Percentiles rank a stretch among this genome's conserved stretches.
Evolutionary conservation across 2,888 invertebrate genomes (phyloP).

Genomic region (Dinocampus coccinellae): DNA sequence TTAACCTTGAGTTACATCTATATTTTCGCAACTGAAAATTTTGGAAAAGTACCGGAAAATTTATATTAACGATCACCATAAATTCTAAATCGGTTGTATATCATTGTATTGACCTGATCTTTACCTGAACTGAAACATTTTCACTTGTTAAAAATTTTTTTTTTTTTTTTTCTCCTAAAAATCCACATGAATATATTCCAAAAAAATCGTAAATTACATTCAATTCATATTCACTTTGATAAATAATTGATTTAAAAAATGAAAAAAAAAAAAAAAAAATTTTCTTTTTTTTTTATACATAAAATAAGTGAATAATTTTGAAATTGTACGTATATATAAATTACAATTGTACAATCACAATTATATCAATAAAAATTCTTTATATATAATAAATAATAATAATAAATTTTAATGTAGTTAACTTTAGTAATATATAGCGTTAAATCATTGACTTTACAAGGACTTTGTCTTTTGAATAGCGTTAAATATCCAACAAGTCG

Average conservation of each 20-base stretch:
- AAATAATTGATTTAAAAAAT: too few relatives aligned
- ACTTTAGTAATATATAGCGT: slow-evolving; percentile 43
- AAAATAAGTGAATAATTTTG: too few relatives aligned
- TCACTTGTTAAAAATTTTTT: slow-evolving; percentile 12
- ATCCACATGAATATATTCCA: not conserved
- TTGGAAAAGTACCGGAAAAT: slow-evolving; percentile 51
- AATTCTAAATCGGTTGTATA: slow-evolving; percentile 50
- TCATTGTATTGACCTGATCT: not conserved
- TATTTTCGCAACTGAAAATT: slow-evolving; percentile 13
- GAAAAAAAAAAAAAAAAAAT: too few relatives aligned
- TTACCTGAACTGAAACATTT: slow-evolving; percentile 6
- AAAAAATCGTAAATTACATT: too few relatives aligned
- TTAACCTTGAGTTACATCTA: not conserved
- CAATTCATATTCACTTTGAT: too few relatives aligned
- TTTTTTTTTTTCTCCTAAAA: slow-evolving; percentile 19
- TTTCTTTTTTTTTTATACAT: too few relatives aligned
- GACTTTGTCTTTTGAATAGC: slow-evolving; percentile 44
- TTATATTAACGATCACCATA: slow-evolving; percentile 59
- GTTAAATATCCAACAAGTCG: slow-evolving; percentile 46
- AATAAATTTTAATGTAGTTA: not conserved
- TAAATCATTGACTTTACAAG: slow-evolving; percentile 46
- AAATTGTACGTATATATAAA: too few relatives aligned
- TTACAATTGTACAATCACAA: too few relatives aligned
- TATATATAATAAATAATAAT: not conserved
- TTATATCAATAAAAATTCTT: too few relatives aligned